These are phyloP conservation scores for Agapornis roseicollis DNA, from an alignment of 2,113 vertebrate genomes.

Conservation along the genomic window DNA sequence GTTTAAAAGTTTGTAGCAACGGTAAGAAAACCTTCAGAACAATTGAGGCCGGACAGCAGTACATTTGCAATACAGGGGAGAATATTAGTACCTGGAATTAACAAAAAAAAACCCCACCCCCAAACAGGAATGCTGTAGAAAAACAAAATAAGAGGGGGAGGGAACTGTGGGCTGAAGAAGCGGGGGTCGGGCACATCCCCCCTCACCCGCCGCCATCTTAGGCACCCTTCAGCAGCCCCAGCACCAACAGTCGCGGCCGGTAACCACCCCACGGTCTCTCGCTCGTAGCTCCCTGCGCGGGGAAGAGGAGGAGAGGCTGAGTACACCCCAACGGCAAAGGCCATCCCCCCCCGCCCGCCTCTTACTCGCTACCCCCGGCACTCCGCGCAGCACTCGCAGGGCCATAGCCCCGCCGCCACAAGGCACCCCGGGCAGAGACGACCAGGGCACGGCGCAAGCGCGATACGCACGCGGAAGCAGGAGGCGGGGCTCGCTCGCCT, in stretches of 20 bases:
- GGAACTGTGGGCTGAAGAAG: fast-evolving
- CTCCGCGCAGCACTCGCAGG: neutral
- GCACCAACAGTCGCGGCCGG: neutral
- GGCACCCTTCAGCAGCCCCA: neutral
- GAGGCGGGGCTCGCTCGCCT: neutral
- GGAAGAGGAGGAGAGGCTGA: neutral
- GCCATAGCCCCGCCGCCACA: neutral
- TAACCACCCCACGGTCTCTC: neutral
- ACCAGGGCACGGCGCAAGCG: neutral
- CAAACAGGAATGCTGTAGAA: no score
- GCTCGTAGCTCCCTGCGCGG: neutral
- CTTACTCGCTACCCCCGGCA: neutral
- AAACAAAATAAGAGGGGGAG: fast-evolving
- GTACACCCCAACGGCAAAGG: neutral
- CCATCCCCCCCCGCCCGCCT: neutral
- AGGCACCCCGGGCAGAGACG: no score
- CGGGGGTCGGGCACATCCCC: fast-evolving
- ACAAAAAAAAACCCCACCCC: neutral
- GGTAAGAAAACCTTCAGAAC: neutral
- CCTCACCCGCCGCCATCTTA: neutral
- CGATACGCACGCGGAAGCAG: neutral
- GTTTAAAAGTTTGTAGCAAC: fast-evolving
- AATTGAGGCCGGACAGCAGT: fast-evolving
- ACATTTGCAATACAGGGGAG: fast-evolving
- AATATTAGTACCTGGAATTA: fast-evolving